These are phyloP conservation scores for Girardia tigrina DNA, from an alignment of 2,888 invertebrate species.

Conservation along the genomic window DNA sequence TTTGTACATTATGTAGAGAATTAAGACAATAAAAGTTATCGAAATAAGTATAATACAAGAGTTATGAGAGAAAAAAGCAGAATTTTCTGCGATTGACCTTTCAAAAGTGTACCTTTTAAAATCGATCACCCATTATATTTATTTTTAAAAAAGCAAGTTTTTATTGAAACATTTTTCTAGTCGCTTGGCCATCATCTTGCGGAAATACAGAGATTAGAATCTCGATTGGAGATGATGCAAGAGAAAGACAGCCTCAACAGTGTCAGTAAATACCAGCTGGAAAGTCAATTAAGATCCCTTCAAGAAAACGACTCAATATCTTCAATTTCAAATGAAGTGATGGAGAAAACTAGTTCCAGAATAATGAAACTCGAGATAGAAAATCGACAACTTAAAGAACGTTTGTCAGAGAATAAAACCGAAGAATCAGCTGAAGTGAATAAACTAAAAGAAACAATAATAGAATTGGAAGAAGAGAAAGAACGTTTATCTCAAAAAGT, in stretches of 20 bases:
- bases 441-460: neutral
- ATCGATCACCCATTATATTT: too few species aligned
- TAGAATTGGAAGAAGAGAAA: neutral
- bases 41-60: too few species aligned
- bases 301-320: neutral
- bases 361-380: slow-evolving; percentile 62
- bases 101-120: too few species aligned
- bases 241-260: neutral
- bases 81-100: too few species aligned
- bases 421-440: neutral
- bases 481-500: neutral
- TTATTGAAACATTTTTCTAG: neutral
- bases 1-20: too few species aligned
- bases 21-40: too few species aligned
- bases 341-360: neutral
- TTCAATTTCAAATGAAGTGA: neutral
- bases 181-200: neutral
- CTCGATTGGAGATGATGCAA: neutral
- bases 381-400: slow-evolving; percentile 71
- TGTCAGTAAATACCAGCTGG: neutral
- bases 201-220: neutral
- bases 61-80: too few species aligned
- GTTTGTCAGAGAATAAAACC: slow-evolving; percentile 77
- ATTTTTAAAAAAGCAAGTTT: too few species aligned
- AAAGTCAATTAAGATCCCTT: neutral